Conservation (phyloP, 2,797 vertebrate species). For the Acanthurus lineatus region DNA sequence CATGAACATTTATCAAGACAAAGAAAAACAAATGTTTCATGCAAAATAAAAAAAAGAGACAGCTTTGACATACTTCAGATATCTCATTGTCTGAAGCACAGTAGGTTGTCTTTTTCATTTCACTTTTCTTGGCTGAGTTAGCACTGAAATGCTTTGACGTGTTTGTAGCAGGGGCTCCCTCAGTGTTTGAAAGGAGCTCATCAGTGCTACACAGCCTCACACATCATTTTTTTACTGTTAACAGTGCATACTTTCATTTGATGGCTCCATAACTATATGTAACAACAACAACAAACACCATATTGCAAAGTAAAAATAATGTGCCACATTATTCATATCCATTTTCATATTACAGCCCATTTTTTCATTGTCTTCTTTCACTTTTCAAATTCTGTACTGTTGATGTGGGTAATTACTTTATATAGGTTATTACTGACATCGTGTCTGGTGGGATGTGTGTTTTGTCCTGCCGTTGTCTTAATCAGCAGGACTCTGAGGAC, state of each 20-base stretch:
- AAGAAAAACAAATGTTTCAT: too few species aligned
- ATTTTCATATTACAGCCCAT: conserved; percentile 55
- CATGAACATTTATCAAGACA: too few species aligned
- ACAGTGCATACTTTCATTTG: background rate
- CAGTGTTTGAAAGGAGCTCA: background rate
- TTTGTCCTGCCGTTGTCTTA: conserved; percentile 57
- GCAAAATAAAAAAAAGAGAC: background rate
- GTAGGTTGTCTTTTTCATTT: too few species aligned
- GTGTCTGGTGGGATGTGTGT: conserved; percentile 40
- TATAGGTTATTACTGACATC: conserved; percentile 27
- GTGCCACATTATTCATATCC: conserved; percentile 25
- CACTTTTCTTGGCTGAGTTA: too few species aligned
- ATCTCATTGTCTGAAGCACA: too few species aligned
- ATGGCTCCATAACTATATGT: background rate
- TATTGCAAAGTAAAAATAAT: background rate
- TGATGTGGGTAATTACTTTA: background rate
- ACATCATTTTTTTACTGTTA: background rate
- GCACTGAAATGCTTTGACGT: background rate
- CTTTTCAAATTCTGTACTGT: background rate
- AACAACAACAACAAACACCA: conserved; percentile 21
- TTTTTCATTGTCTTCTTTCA: conserved; percentile 35
- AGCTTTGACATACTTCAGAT: background rate
- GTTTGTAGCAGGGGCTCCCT: background rate
- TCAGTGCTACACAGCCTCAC: background rate
- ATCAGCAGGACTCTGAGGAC: conserved; percentile 94